Evolutionary conservation across 2,888 invertebrate species (phyloP), one percentile per base, ranked within the genome.

Genomic region (Sinodicranocentrus sp.): DNA sequence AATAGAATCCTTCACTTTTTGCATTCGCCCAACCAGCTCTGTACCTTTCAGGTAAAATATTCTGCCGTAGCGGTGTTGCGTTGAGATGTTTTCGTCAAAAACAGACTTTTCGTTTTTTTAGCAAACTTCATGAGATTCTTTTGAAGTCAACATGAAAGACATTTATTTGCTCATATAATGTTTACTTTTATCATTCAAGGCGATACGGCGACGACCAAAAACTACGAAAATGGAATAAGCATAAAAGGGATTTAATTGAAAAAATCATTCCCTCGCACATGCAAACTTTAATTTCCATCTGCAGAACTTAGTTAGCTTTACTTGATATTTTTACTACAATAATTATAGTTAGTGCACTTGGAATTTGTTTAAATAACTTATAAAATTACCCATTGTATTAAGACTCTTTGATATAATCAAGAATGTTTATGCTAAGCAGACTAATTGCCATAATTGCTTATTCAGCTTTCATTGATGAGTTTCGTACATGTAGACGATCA

Each of bases 61-160:
- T 59, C 59, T 13, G 5, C 59, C 25, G 57, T 59, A 39, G 39
- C 5, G 39, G 13, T 5, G 13, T 5, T 8, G 39, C 5, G 48
- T n/a, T n/a, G n/a, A 48, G 48, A n/a, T 48, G 48, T 48, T 48
- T 48, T 48, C 48, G 48, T 48, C 48, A 39, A 75, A 52, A 63
- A 63, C 63, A 19, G 43, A 1, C 0, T 39, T 25, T 19, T 26
- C 21, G n/a, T 72, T 21, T 19, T 59, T 72, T 59, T 71, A 26
- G 2, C 8, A 28, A 63, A 63, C n/a, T 17, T 23, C 17, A 28
- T n/a, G n/a, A 19, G 19, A 21, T 25, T 33, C 63, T 52, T 65
- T 75, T 75, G 63, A 75, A 61, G 75, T 75, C 73, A 48, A 25
- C n/a, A 73, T 73, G 48, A 73, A 73, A 43, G 48, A 19, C 54